Base-by-base conservation (phyloP, 2,888 invertebrate genomes). In the Ptychoptera contaminata region DNA sequence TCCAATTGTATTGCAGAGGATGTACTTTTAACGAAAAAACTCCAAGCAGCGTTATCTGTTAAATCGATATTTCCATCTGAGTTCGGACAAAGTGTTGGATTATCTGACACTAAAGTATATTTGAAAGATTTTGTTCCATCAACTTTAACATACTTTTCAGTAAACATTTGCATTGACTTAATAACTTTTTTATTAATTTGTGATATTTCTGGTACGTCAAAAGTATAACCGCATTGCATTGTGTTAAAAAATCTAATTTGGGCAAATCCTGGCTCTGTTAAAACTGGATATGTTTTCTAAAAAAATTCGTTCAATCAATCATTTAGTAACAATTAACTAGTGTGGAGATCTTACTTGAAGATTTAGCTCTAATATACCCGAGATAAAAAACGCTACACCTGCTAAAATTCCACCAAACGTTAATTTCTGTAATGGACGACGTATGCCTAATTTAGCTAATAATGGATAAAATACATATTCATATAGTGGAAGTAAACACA, bases 321-420 rank as follows among this genome's bases (percentile, higher is more conserved):
- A 23, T 37, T 36, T 43, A 35, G 31, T 12, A 23, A 39, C 42
- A 32, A 44, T 42, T 30, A 45, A 46, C 40, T 38, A 15, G n/a
- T 23, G 16, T 10, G 37, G 43, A 10, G 15, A 39, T 30, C 29
- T 54, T 59, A 79, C 82, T 75, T 87, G 75, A 45, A 91, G 67
- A 29, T 72, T 62, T 0, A 87, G 57, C 62, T 92, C 87, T 1
- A 96, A 76, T 11, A 86, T 57, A 3, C 82, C 93, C 1, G 96
- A 91, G 30, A 88, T 69, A n/a, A 84, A 66, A 59, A 97, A 98
- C 0, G 97, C 80, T 1, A 76, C 47, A 0, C 84, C 82, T 1
- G 92, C 90, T 1, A 98, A 60, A 16, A 90, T 56, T 37, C 96
- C 93, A 7, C 97, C 97, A 55, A 79, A 71, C 1, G 82, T 78